phyloP scores from a whole-genome alignment of 2,888 invertebrate species.

The Hydraecia micacea region DNA sequence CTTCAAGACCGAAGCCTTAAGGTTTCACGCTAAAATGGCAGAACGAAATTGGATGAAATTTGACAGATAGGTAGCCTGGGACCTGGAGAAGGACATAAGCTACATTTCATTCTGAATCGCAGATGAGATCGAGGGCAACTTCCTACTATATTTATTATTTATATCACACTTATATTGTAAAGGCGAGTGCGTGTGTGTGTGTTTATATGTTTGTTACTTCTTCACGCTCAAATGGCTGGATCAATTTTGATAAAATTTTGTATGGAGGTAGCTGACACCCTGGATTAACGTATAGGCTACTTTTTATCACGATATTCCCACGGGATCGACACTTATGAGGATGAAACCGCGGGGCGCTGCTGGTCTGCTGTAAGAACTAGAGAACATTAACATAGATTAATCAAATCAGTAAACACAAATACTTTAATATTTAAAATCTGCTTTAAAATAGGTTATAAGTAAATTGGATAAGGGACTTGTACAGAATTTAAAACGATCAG shows the following conservation, averaged over 20 bases:
- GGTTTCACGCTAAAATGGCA: too few species aligned
- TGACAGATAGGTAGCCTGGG: not conserved
- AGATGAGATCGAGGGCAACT: not conserved
- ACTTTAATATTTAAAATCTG: not conserved
- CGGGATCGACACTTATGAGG: too few species aligned
- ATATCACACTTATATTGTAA: too few species aligned
- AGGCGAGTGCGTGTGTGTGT: too few species aligned
- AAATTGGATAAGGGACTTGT: not conserved
- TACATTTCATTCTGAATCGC: not conserved
- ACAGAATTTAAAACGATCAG: not conserved
- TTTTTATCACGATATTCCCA: too few species aligned
- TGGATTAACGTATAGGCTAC: too few species aligned
- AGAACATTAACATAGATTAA: not conserved
- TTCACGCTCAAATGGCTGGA: too few species aligned
- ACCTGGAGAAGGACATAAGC: not conserved
- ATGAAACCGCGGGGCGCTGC: not conserved
- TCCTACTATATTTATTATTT: too few species aligned
- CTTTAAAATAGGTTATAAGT: too few species aligned
- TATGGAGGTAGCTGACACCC: too few species aligned
- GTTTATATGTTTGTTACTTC: too few species aligned
- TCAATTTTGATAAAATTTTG: too few species aligned
- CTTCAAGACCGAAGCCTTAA: not conserved
- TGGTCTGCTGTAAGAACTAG: not conserved
- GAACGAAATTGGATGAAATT: not conserved
- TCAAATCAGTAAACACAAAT: slow-evolving; percentile 4